Conservation (phyloP, 2,797 vertebrate genomes). For the Smutsia gigantea region DNA sequence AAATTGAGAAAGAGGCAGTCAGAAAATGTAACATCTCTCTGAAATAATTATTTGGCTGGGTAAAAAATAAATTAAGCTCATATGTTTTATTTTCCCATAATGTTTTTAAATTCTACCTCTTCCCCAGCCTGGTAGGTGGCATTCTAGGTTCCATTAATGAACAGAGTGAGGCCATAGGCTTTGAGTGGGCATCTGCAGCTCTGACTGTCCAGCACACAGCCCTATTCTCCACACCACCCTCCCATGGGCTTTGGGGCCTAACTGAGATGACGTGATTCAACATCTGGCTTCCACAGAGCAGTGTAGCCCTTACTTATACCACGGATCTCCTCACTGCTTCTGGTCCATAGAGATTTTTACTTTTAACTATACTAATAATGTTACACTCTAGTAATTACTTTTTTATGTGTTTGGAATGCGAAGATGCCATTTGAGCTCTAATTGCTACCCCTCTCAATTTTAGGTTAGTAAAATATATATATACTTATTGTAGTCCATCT, state of each 20-base stretch:
- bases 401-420: neutral
- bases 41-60: neutral
- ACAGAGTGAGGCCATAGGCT: neutral
- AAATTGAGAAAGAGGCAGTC: neutral
- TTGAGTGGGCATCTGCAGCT: neutral
- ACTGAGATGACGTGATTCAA: neutral
- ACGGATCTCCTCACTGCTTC: neutral
- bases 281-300: neutral
- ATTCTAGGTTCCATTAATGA: neutral
- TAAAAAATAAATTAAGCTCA: neutral
- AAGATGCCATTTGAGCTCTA: neutral
- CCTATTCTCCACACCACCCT: neutral
- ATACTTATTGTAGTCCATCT: neutral
- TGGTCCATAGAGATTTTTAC: neutral
- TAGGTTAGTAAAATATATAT: neutral
- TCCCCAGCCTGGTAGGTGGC: fast-evolving
- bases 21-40: neutral
- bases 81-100: neutral
- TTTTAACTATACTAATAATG: neutral
- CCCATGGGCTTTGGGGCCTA: neutral
- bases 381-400: neutral
- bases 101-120: neutral
- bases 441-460: neutral
- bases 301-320: neutral
- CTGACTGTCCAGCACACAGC: fast-evolving